phyloP scores from a whole-genome alignment of 2,113 vertebrate species.

The Syngnathus typhle region DNA sequence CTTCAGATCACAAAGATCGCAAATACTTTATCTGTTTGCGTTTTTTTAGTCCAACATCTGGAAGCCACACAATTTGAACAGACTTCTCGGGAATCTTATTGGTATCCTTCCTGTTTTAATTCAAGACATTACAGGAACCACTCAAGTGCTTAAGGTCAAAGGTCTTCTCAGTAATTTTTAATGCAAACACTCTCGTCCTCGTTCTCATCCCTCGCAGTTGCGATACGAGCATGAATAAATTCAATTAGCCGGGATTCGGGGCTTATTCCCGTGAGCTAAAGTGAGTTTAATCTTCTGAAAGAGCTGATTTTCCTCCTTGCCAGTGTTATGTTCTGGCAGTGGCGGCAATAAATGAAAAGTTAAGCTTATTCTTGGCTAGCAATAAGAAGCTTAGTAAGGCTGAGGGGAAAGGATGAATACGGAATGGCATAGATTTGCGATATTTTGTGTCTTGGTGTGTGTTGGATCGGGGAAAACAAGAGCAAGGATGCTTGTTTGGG shows the following conservation, averaged over 20 bases:
- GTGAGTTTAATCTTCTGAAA: conserved; percentile 24
- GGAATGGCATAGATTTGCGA: conserved; percentile 2
- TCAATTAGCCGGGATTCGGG: conserved; percentile 26
- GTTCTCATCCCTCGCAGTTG: conserved; percentile 4
- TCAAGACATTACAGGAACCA: neutral
- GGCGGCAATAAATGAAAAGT: conserved; percentile 17
- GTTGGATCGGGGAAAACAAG: conserved; percentile 6
- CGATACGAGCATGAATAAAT: conserved; percentile 21
- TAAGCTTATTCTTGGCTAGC: conserved; percentile 27
- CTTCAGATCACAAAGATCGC: conserved; percentile 19
- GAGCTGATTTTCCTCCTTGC: conserved; percentile 11
- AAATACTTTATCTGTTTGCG: conserved; percentile 16
- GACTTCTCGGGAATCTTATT: neutral
- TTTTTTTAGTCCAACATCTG: conserved; percentile 58
- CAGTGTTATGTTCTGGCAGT: conserved; percentile 28
- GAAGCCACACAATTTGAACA: conserved; percentile 32
- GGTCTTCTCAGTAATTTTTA: neutral
- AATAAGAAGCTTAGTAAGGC: conserved; percentile 25
- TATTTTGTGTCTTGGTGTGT: conserved; percentile 13
- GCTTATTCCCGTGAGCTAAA: conserved; percentile 9
- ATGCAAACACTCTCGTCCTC: neutral
- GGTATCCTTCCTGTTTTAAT: neutral
- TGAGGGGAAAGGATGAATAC: conserved; percentile 16
- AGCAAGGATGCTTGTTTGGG: conserved; percentile 34
- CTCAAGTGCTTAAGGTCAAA: neutral